Evolutionary conservation across 2,888 invertebrate species (phyloP), one percentile per base, ranked within the genome.

Genomic region (Drosophila paranaensis): DNA sequence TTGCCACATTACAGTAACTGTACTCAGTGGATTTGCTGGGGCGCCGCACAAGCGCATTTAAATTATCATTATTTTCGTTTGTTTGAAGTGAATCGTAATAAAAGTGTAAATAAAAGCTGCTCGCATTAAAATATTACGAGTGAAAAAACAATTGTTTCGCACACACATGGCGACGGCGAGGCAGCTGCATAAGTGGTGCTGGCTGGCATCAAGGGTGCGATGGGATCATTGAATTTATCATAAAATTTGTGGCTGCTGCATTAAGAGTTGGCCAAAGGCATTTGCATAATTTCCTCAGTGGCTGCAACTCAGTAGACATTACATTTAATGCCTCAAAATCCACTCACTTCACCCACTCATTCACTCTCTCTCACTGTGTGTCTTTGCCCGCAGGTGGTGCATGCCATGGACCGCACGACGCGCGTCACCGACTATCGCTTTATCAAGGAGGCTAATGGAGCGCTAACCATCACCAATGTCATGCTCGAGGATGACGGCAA

Each of bases 401-500:
- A 93, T 67, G 92, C 92, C 68, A 92, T 92, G 84, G 93, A 93
- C 78, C 90, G 92, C 65, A 92, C 92, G n/a, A 82, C 90, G 53
- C 89, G 93, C 60, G 91, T 91, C 69, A 92, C 92, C 54, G 93
- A 93, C 86, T 92, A 91, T 86, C 92, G 93, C 77, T 93, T 93
- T 77, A 92, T 93, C 60, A 92, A 91, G 74, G 93, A 93, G 79
- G 87, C 92, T 65, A 91, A 92, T 82, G 93, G 93, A 27, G 92
- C 92, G 48, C 84, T 93, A 70, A 93, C 93, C 78, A 93, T 93
- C 60, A 92, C 91, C 68, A 93, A 93, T 79, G 93, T 93, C n/a
- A 93, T 93, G 93, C 89, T 93, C 13, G 95, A 95, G 90, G 96
- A 96, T 87, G 95, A 95, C 84, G 96, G 96, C n/a, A 93, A 94